Evolutionary conservation across 2,113 vertebrate species (phyloP), one percentile per base, ranked within the genome.

Genomic region (Procavia capensis): DNA sequence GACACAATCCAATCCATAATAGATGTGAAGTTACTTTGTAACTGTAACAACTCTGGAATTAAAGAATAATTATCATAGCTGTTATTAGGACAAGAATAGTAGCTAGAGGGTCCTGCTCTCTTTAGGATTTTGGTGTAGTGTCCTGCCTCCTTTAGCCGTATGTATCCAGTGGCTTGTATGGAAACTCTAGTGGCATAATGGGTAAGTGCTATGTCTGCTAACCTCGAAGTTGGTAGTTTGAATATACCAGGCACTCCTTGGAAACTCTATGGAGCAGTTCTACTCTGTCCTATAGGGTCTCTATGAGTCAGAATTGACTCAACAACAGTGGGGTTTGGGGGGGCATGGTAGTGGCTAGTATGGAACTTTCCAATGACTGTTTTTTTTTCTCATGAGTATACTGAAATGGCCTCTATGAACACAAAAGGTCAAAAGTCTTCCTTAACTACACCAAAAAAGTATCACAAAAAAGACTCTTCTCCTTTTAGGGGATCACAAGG

Each of bases 371-470:
- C 29, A 75, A 29, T 11, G 24, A 57, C 43, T 70, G 64, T 19
- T 54, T 96, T 92, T 89, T 85, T 80, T 80, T 93, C 72, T 94
- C 82, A 39, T 8, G 29, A 31, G 54, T 34, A 76, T 63, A 85
- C 36, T 45, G 36, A 86, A 80, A 90, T 31, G 31, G 66, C 3
- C 41, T 80, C 75, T 54, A 27, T 64, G 84, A 68, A 86, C 24
- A 94, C 59, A 47, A 63, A 92, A 43, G 19, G 57, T 43, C 31
- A 57, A 81, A 61, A 20, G 8, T 64, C 59, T 81, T 88, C 83
- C 50, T 80, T 85, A 41, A 39, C 59, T 31, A 75, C n/a, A 41
- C 17, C 80, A 83, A 54, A 59, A 76, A 68, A 76, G 57, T 6
- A 19, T 39, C 59, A 47, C 54, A n/a, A n/a, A 93, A 93, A 89